Evolutionary conservation across 1,140 invertebrate species (phyloP).

Genomic region (Aplysia californica): DNA sequence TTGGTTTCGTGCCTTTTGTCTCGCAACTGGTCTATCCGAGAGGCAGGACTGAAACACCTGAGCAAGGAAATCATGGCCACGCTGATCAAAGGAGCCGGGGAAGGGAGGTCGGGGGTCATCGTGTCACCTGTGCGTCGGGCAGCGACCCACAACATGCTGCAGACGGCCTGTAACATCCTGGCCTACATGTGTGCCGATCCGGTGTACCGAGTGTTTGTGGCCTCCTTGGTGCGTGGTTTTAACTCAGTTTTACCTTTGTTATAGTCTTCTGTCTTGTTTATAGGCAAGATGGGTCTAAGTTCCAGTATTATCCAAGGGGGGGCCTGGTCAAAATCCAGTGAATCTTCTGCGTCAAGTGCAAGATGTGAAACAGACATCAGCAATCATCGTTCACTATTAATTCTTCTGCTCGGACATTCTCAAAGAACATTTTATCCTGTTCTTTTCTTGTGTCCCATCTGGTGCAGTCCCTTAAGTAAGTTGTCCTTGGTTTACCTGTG

Average conservation of each 20-base stretch:
- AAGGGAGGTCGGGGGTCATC: slow-evolving; percentile 51
- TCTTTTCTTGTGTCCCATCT: too few species aligned
- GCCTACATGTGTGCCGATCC: slow-evolving; percentile 68
- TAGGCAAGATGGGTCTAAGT: too few species aligned
- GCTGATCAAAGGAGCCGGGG: slow-evolving; percentile 51
- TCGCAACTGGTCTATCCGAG: slow-evolving; percentile 69
- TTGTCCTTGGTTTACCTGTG: too few species aligned
- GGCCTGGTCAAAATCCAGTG: too few species aligned
- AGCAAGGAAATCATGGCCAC: slow-evolving; percentile 57
- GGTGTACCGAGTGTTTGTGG: slow-evolving; percentile 70
- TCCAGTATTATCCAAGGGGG: too few species aligned
- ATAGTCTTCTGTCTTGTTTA: too few species aligned
- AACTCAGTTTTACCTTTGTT: not conserved
- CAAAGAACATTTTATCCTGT: too few species aligned
- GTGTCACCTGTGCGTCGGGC: slow-evolving; percentile 46
- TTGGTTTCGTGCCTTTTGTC: slow-evolving; percentile 67
- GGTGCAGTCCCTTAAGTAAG: too few species aligned
- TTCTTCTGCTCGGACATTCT: too few species aligned
- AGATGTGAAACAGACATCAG: too few species aligned
- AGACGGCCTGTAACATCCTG: slow-evolving; percentile 66
- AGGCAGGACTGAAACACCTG: slow-evolving; percentile 65
- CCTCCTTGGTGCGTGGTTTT: slow-evolving; percentile 62
- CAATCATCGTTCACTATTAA: too few species aligned
- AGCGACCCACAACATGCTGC: slow-evolving; percentile 56
- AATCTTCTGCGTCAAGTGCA: too few species aligned